Conservation (phyloP, 2,888 invertebrate species). For the Phrixothrix hirtus region DNA sequence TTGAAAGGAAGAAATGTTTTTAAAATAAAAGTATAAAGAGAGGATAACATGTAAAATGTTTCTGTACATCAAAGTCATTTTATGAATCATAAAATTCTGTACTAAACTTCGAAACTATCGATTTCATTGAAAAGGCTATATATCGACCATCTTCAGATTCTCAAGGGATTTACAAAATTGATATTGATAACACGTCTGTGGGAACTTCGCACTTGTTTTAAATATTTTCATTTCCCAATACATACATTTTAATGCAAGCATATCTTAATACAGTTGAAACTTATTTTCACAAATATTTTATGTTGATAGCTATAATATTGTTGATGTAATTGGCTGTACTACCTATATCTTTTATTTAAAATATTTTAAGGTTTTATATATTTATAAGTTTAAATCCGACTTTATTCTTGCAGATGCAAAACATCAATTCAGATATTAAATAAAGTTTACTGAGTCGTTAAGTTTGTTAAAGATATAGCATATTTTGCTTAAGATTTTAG, state of each 20-base stretch:
- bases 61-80: slow-evolving; percentile 45
- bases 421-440: too few species aligned
- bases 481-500: too few species aligned
- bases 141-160: slow-evolving; percentile 27
- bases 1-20: slow-evolving; percentile 21
- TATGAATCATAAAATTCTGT: slow-evolving; percentile 50
- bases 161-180: slow-evolving; percentile 37
- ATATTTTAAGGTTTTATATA: too few species aligned
- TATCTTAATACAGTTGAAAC: slow-evolving; percentile 38
- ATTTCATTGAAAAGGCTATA: slow-evolving; percentile 40
- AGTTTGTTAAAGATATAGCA: too few species aligned
- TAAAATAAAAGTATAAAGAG: slow-evolving; percentile 31
- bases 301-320: too few species aligned
- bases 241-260: neutral
- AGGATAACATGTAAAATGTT: slow-evolving; percentile 47
- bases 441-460: too few species aligned
- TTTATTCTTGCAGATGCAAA: too few species aligned
- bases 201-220: slow-evolving; percentile 27
- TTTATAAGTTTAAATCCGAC: too few species aligned
- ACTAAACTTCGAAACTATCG: slow-evolving; percentile 51
- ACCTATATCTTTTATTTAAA: too few species aligned
- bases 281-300: too few species aligned
- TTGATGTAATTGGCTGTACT: too few species aligned
- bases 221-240: slow-evolving; percentile 5
- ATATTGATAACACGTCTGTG: slow-evolving; percentile 40